These are phyloP conservation scores for Parauchenoglanis ngamensis DNA, from an alignment of 2,797 vertebrate genomes.

Conservation along the genomic window DNA sequence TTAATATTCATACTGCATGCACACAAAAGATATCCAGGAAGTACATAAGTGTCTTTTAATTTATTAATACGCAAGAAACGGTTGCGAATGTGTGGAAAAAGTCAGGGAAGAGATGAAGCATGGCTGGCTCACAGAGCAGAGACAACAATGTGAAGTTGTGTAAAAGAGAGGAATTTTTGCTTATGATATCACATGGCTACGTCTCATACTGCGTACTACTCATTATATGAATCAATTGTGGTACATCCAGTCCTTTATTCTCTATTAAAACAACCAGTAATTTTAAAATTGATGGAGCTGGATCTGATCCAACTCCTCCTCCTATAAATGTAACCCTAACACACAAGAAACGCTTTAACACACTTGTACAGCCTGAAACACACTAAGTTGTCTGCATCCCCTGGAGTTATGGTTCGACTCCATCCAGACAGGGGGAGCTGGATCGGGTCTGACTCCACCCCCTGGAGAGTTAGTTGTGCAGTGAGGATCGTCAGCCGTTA, in stretches of 20 bases:
- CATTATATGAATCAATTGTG: neutral
- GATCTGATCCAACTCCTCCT: neutral
- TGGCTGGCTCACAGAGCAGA: neutral
- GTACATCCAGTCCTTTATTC: neutral
- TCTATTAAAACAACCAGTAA: neutral
- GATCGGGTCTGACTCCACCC: neutral
- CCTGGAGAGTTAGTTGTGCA: neutral
- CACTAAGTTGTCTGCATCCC: neutral
- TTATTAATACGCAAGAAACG: too few relatives aligned
- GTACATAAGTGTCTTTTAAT: neutral
- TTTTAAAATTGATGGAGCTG: neutral
- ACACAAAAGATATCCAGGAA: neutral
- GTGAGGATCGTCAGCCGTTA: neutral
- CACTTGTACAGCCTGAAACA: neutral
- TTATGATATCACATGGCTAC: neutral
- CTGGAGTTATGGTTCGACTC: neutral
- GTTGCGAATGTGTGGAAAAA: neutral
- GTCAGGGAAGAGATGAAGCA: too few relatives aligned
- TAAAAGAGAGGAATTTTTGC: neutral
- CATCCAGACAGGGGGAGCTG: neutral
- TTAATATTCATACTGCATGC: constrained; percentile 4
- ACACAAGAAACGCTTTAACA: neutral
- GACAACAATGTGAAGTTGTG: neutral
- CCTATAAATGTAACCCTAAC: neutral
- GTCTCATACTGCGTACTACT: neutral